Evolutionary conservation across 2,113 vertebrate genomes (phyloP).

Genomic region (Burhinus oedicnemus): DNA sequence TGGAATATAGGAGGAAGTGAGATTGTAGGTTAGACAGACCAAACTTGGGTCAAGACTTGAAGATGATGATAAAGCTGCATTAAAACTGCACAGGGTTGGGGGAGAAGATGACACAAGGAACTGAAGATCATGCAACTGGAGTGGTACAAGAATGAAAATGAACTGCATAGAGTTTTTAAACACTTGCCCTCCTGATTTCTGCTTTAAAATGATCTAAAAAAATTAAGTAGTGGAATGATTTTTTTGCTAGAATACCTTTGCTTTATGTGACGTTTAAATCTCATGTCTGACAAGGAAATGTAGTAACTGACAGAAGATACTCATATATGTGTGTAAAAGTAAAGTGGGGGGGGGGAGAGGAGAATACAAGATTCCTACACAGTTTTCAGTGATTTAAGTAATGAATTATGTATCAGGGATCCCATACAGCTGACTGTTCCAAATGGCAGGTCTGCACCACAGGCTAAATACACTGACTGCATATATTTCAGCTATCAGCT

Average conservation of each 20-base stretch:
- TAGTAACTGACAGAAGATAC: neutral
- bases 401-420: neutral
- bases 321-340: neutral
- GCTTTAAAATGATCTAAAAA: neutral
- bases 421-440: neutral
- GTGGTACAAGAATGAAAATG: neutral
- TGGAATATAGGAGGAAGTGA: slow-evolving; percentile 52
- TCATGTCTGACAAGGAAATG: neutral
- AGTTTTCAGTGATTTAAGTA: neutral
- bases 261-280: neutral
- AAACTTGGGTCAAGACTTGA: neutral
- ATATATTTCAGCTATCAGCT: neutral
- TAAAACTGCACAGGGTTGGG: neutral
- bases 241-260: neutral
- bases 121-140: neutral
- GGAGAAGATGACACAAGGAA: neutral
- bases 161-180: neutral
- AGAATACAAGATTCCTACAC: neutral
- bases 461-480: neutral
- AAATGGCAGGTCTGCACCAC: neutral
- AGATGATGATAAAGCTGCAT: neutral
- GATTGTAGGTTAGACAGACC: neutral
- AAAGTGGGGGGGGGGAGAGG: neutral
- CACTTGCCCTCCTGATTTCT: neutral
- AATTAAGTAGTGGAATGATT: neutral